These are phyloP conservation scores for Hirudo medicinalis DNA, from an alignment of 1,140 invertebrate species.

Conservation along the genomic window DNA sequence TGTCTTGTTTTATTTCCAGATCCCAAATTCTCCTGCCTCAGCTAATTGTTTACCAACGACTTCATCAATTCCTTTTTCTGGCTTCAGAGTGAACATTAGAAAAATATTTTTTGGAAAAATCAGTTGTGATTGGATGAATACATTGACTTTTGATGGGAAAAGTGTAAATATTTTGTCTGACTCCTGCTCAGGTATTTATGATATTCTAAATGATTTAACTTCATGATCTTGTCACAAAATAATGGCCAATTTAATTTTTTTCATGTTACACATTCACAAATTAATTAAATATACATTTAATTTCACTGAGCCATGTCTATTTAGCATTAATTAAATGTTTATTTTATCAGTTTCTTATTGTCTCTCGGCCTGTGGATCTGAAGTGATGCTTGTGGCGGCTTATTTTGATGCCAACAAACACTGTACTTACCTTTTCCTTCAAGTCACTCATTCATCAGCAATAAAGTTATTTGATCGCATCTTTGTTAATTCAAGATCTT, in stretches of 20 bases:
- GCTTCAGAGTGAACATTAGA: constrained; percentile 1
- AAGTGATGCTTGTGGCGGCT: neutral
- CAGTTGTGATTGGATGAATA: constrained; percentile 4
- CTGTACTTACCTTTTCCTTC: constrained; percentile 1
- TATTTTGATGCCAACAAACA: constrained; percentile 1
- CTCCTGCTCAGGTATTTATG: neutral
- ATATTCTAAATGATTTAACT: neutral
- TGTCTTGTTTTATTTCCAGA: too few species aligned
- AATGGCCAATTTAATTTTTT: neutral
- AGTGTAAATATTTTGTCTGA: constrained; percentile 5
- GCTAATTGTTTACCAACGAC: neutral
- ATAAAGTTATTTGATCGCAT: constrained; percentile 2
- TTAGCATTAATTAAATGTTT: neutral
- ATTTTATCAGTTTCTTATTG: constrained; percentile 1
- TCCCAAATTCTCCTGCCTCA: too few species aligned
- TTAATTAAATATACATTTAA: neutral
- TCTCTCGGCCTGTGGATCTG: neutral
- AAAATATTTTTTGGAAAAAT: constrained; percentile 6
- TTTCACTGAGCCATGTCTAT: too few species aligned
- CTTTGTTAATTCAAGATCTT: neutral
- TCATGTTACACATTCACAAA: neutral
- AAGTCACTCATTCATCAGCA: constrained; percentile 3
- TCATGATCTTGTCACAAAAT: neutral
- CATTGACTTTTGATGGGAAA: constrained; percentile 8
- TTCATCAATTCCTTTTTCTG: constrained; percentile 8